Percentiles rank a stretch among this genome's conserved stretches.
Evolutionary conservation across 2,888 invertebrate genomes (phyloP).

Genomic region (Andrena marginata): DNA sequence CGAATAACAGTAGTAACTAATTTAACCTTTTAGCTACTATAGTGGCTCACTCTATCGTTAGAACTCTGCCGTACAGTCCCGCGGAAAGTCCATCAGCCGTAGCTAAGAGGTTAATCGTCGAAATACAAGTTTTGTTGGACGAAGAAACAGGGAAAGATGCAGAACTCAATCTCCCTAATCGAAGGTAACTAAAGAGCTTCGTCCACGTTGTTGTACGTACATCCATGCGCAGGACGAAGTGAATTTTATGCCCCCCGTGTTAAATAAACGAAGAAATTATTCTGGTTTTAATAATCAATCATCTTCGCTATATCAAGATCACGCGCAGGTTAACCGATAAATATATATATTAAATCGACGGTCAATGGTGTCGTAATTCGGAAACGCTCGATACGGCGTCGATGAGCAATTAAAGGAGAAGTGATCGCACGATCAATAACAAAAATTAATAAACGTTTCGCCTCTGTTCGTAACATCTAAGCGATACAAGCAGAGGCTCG

Average conservation of each 20-base stretch:
- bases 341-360: background rate
- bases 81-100: too few species aligned
- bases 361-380: background rate
- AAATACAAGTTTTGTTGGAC: background rate
- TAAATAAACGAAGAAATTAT: background rate
- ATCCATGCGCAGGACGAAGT: background rate
- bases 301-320: background rate
- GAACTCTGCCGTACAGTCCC: too few species aligned
- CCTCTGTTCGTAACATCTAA: background rate
- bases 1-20: slow-evolving; percentile 27
- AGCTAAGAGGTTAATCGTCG: background rate
- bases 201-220: background rate
- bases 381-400: background rate
- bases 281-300: background rate
- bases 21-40: too few species aligned
- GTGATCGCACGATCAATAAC: background rate
- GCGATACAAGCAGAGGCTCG: background rate
- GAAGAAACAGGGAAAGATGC: background rate
- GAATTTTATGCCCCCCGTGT: background rate
- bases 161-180: background rate
- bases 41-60: too few species aligned
- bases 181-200: slow-evolving; percentile 5
- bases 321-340: background rate
- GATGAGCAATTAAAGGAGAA: background rate
- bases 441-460: slow-evolving; percentile 5